A percentile compares a stretch with the other conserved stretches of the same genome.
phyloP scores from a whole-genome alignment of 2,888 invertebrate species.

The Pristionchus japonicus region DNA sequence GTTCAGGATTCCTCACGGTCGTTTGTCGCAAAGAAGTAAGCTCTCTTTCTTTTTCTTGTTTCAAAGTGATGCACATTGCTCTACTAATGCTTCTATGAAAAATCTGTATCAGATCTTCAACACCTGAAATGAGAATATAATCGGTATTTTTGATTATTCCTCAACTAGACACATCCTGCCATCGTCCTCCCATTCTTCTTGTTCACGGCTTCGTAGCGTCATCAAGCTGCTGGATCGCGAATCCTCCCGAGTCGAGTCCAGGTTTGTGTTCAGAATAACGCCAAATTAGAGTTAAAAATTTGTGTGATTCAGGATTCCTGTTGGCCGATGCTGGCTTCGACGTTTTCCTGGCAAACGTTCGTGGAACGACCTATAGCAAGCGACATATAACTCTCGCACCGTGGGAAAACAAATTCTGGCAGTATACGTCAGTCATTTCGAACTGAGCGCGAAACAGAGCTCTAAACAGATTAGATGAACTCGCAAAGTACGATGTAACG shows the following conservation, averaged over 20 bases:
- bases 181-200: not conserved
- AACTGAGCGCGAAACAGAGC: too few species aligned
- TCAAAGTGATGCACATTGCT: too few species aligned
- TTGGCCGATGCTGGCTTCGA: not conserved
- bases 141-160: too few species aligned
- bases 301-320: not conserved
- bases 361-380: not conserved
- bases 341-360: not conserved
- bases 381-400: not conserved
- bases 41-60: not conserved
- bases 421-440: not conserved
- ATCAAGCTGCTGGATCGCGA: not conserved
- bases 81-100: too few species aligned
- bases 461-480: not conserved
- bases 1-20: not conserved
- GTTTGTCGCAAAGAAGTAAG: not conserved
- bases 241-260: not conserved
- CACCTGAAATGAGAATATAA: too few species aligned
- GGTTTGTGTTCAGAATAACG: not conserved
- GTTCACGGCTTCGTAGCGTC: not conserved
- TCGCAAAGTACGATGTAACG: not conserved
- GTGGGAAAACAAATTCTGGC: slow-evolving; percentile 5
- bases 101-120: too few species aligned
- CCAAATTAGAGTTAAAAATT: not conserved
- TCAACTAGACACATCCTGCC: not conserved